These are phyloP conservation scores for Potamilus streckersoni DNA, from an alignment of 1,140 invertebrate species.

Conservation along the genomic window DNA sequence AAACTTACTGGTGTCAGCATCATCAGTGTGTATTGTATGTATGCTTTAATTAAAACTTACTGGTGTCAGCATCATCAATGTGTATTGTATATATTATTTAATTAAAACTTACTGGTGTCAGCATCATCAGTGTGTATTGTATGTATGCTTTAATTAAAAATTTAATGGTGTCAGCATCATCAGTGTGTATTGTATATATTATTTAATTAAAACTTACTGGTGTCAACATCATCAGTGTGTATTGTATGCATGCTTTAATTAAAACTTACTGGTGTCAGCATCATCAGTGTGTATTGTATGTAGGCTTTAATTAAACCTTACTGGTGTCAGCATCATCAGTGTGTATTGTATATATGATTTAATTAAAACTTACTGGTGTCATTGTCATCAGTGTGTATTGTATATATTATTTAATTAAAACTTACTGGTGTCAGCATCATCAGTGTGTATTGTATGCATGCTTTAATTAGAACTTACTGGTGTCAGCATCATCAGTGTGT, in stretches of 20 bases:
- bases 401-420: too few species aligned
- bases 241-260: too few species aligned
- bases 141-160: too few species aligned
- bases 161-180: background rate
- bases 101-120: slow-evolving; percentile 68
- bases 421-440: slow-evolving; percentile 74
- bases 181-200: too few species aligned
- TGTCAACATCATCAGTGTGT: slow-evolving; percentile 81
- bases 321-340: slow-evolving; percentile 77
- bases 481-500: too few species aligned
- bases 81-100: too few species aligned
- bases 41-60: background rate
- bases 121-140: slow-evolving; percentile 76
- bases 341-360: slow-evolving; percentile 54
- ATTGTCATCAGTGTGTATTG: too few species aligned
- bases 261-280: background rate
- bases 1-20: slow-evolving; percentile 72
- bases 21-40: slow-evolving; percentile 73
- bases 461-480: background rate
- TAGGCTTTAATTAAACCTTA: slow-evolving; percentile 15
- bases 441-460: slow-evolving; percentile 69
- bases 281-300: too few species aligned
- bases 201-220: slow-evolving; percentile 38
- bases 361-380: background rate
- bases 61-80: too few species aligned